phyloP scores from a whole-genome alignment of 1,140 invertebrate species.

The Pygmarrhopalites habei region DNA sequence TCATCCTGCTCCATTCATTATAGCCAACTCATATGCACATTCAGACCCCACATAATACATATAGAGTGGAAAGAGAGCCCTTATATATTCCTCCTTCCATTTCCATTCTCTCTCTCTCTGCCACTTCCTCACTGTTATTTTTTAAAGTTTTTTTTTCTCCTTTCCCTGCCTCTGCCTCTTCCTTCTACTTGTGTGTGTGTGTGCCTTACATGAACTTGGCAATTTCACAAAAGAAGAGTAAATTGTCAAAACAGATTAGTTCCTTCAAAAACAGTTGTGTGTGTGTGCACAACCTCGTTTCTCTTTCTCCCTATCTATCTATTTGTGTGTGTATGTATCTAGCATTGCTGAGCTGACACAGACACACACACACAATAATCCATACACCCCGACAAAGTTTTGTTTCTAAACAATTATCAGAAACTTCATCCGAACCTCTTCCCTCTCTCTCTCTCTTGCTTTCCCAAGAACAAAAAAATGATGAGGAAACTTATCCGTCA shows the following conservation, averaged over 20 bases:
- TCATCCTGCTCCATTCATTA: constrained; percentile 34
- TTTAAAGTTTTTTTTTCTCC: constrained; percentile 27
- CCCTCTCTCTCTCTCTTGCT: constrained; percentile 5
- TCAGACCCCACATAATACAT: no score
- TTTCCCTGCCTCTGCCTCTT: not conserved
- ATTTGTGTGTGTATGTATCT: no score
- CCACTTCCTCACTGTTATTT: constrained; percentile 22
- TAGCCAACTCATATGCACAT: no score
- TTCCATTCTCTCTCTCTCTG: constrained; percentile 6
- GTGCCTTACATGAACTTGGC: constrained; percentile 25
- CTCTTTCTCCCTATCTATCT: constrained; percentile 5
- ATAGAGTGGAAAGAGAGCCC: no score
- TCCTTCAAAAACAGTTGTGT: constrained; percentile 35
- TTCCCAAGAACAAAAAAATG: constrained; percentile 1
- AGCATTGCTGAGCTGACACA: no score
- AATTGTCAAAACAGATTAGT: constrained; percentile 41
- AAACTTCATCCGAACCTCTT: not conserved
- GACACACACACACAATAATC: constrained; percentile 23
- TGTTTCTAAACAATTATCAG: constrained; percentile 32
- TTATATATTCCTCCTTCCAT: no score
- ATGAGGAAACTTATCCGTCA: constrained; percentile 5
- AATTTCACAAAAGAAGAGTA: constrained; percentile 35
- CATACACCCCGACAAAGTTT: constrained; percentile 27
- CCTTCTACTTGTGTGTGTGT: no score
- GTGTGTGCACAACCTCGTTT: no score